Conservation (phyloP, 2,888 invertebrate genomes). For the Phytoseiulus persimilis region DNA sequence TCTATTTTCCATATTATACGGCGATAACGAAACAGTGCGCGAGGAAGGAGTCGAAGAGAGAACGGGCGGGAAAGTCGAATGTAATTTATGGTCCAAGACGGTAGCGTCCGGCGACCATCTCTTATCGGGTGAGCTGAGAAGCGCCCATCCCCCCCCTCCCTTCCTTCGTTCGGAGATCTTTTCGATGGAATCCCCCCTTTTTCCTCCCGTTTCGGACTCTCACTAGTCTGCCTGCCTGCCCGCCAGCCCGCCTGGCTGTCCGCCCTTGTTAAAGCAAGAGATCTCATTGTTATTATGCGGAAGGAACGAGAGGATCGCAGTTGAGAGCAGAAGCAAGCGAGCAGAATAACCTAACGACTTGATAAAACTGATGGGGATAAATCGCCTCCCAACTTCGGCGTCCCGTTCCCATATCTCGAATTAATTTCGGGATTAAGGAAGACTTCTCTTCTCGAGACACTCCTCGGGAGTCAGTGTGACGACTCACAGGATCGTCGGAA, state of each 20-base stretch:
- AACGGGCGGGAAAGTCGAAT: not conserved
- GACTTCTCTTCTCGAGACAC: not conserved
- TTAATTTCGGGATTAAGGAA: not conserved
- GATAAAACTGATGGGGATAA: not conserved
- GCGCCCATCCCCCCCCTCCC: not conserved
- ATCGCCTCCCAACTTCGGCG: not conserved
- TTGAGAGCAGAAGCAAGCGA: conserved; percentile 5
- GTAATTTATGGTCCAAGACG: not conserved
- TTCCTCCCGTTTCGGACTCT: too few relatives aligned
- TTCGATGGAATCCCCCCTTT: not conserved
- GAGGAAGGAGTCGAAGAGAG: not conserved
- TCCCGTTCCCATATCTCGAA: not conserved
- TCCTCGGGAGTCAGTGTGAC: not conserved
- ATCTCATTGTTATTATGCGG: conserved; percentile 37
- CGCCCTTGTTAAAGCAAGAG: conserved; percentile 8
- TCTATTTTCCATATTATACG: conserved; percentile 5
- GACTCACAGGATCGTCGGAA: not conserved
- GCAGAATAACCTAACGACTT: not conserved
- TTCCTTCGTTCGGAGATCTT: not conserved
- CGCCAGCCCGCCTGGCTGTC: not conserved
- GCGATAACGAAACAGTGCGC: not conserved
- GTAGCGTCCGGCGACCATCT: not conserved
- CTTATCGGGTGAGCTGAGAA: not conserved
- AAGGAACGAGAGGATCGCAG: not conserved
- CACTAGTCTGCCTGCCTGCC: not conserved